Base-by-base conservation (phyloP, 2,888 invertebrate species). In the Mimachlamys varia region DNA sequence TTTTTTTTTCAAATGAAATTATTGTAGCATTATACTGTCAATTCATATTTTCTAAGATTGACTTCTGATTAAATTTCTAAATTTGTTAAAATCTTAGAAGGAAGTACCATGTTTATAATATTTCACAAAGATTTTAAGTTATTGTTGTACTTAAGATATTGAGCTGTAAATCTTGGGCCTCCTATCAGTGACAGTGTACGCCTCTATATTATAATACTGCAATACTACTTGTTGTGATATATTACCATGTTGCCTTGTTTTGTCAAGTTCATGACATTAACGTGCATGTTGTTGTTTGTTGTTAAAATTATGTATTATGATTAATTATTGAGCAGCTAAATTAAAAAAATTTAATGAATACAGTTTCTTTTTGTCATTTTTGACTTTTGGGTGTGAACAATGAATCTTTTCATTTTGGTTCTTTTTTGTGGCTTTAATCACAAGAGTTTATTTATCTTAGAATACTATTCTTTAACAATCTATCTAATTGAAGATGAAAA, bases 241-340 rank as follows among this genome's bases (percentile, higher is more conserved):
- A 76, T 10, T 33, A 76, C 76, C 76, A 76, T 76, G 76, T 76
- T 76, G 33, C 76, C 76, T 76, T 76, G 76, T 76, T 76, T 76
- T 76, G 76, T 76, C 76, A 76, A 7, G 27, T 76, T 19, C 76
- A 76, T 76, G 76, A 76, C 76, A 76, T 76, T 76, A 76, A 76
- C 33, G 33, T 62, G 19, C 62, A 62, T 76, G 76, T 76, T 76
- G 76, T 62, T 62, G 44, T 76, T 76, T 76, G 76, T 76, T 76
- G 76, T 76, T 76, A 76, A 12, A 76, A 76, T 76, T 76, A 15
- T 76, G 76, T 33, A 76, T 33, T 27, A 76, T 76, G 76, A 76
- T 76, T 76, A 76, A 76, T 76, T 76, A 27, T 76, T 76, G 76
- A 76, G 76, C 76, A 76, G 76, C 76, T 76, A 76, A 76, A 76